Evolutionary conservation across 2,113 vertebrate species (phyloP).

Genomic region (Zingel zingel): DNA sequence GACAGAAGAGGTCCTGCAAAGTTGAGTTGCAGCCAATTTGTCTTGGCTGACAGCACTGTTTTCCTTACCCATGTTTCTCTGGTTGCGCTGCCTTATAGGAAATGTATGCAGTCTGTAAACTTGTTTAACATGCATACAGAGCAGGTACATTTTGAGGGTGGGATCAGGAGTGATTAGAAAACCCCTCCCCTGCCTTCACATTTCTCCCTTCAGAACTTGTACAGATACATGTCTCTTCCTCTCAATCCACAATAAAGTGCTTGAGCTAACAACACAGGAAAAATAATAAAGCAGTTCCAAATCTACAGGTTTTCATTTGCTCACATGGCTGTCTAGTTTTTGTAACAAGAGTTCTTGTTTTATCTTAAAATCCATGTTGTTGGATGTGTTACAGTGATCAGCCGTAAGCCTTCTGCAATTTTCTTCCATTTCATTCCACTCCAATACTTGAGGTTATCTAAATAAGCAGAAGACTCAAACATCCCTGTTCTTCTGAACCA

Average conservation of each 20-base stretch:
- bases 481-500: constrained; percentile 66
- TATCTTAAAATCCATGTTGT: background rate
- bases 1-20: background rate
- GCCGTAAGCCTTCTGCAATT: background rate
- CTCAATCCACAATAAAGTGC: constrained; percentile 81
- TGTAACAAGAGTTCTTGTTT: constrained; percentile 49
- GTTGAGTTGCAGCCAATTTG: background rate
- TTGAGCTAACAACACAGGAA: constrained; percentile 69
- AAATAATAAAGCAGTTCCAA: constrained; percentile 47
- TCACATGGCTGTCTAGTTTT: constrained; percentile 40
- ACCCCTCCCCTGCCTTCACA: constrained; percentile 29
- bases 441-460: constrained; percentile 65
- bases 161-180: constrained; percentile 15
- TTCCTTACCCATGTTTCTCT: background rate
- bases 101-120: constrained; percentile 10
- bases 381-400: constrained; percentile 31
- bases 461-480: constrained; percentile 53
- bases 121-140: constrained; percentile 26
- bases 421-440: constrained; percentile 39
- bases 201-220: constrained; percentile 20
- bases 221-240: background rate
- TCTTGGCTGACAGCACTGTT: background rate
- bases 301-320: constrained; percentile 51
- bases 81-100: constrained; percentile 14
- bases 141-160: background rate